Evolutionary conservation across 2,797 vertebrate genomes (phyloP), one percentile per base, ranked within the genome.

Genomic region (Peromyscus nudipes): DNA sequence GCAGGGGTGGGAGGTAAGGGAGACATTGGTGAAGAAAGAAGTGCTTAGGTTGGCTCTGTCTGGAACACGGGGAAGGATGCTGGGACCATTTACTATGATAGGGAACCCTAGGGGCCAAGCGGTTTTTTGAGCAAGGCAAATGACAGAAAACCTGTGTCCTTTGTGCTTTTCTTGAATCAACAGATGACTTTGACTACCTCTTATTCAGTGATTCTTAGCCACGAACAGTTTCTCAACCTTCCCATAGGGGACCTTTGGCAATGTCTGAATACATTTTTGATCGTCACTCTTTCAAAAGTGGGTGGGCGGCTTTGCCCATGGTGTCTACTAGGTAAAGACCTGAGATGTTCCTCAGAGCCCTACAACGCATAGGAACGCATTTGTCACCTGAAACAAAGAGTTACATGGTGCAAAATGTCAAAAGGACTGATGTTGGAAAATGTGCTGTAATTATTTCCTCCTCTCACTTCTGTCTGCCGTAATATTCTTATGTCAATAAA

Each of bases 371-470:
- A 77, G 25, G 17, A 85, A 52, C n/a, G n/a, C n/a, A n/a, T n/a
- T n/a, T 62, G 4, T 17, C 5, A 55, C 25, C 46, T 87, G 43
- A 31, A 93, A 93, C 43, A 82, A 93, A 92, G 73, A 71, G 79
- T 81, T 91, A 82, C 62, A 55, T 21, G 71, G 69, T 13, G 5
- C 25, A 81, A 73, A 89, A 64, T 91, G 79, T 95, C 85, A 97
- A 14, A n/a, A 95, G 62, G 92, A 43, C 89, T 82, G 16, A 49
- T 5, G 46, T 46, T 96, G 82, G 94, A 43, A 83, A 97, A 65
- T 81, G 14, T 76, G 37, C 17, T 96, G 55, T 81, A 89, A 92
- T 93, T 81, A 90, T 71, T 95, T 92, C 77, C 76, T 93, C 73
- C 14, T 86, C 12, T 95, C 31, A 55, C 52, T 96, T 76, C 14